Conservation (phyloP, 2,113 vertebrate genomes). For the Gymnorhina tibicen region DNA sequence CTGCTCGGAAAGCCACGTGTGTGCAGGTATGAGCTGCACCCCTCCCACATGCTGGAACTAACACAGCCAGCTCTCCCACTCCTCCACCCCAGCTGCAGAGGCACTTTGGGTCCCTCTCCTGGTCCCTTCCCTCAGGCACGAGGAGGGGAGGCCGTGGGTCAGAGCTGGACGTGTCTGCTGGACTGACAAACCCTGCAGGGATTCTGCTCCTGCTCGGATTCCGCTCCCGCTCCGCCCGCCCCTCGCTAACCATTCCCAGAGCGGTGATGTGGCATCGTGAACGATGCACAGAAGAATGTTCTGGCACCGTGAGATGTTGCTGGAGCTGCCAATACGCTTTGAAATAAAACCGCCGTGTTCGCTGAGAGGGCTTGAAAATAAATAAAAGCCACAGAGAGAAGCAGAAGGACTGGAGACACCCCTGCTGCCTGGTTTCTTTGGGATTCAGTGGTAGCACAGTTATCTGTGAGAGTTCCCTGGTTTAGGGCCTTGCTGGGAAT, state of each 20-base stretch:
- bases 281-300: conserved; percentile 11
- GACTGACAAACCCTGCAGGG: neutral
- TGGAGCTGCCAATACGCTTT: neutral
- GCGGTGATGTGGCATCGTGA: neutral
- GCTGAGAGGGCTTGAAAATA: neutral
- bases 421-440: neutral
- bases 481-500: neutral
- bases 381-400: neutral
- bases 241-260: neutral
- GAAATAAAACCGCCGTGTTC: neutral
- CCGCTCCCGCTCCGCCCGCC: neutral
- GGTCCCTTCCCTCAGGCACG: neutral
- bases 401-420: neutral
- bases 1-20: neutral
- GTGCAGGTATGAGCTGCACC: neutral
- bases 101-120: neutral
- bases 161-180: neutral
- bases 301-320: neutral
- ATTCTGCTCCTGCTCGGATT: neutral
- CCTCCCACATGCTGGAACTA: neutral
- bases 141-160: neutral
- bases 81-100: neutral
- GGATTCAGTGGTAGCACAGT: neutral
- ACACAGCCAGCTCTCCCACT: neutral
- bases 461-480: neutral